Evolutionary conservation across 2,797 vertebrate species (phyloP).

Genomic region (Antrozous pallidus): DNA sequence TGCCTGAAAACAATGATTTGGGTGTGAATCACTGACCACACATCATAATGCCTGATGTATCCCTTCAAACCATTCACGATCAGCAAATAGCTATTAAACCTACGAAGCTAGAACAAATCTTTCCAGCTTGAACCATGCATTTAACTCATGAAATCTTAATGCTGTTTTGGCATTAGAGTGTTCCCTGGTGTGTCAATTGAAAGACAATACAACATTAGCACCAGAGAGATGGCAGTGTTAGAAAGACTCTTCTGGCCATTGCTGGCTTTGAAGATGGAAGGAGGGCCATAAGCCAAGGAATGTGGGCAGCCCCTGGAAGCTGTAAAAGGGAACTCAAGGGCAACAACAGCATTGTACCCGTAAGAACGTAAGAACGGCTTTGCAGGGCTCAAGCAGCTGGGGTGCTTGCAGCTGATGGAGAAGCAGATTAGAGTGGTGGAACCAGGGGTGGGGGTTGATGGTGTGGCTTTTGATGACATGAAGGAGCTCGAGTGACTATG

Average conservation of each 20-base stretch:
- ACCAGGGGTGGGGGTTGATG: not conserved
- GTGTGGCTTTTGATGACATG: not conserved
- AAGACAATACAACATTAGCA: not conserved
- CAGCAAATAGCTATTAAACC: not conserved
- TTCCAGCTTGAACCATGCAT: not conserved
- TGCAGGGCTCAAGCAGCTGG: not conserved
- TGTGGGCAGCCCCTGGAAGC: not conserved
- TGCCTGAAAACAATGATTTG: slow-evolving; percentile 46
- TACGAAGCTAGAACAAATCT: not conserved
- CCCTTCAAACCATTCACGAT: not conserved
- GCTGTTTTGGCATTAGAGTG: not conserved
- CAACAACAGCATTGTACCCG: not conserved
- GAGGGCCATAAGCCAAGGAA: not conserved
- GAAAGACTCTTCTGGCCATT: not conserved
- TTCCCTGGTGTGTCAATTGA: not conserved
- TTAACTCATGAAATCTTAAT: not conserved
- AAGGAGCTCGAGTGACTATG: slow-evolving; percentile 73
- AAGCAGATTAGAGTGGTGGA: not conserved
- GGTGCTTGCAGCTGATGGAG: not conserved
- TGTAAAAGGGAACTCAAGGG: not conserved
- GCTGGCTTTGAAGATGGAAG: not conserved
- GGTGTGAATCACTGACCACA: slow-evolving; percentile 45
- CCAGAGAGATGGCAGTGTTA: not conserved
- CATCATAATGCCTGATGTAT: not conserved
- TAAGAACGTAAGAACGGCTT: not conserved